Percentiles rank a stretch among this genome's conserved stretches.
phyloP scores from a whole-genome alignment of 2,113 vertebrate genomes.

The Colius striatus region DNA sequence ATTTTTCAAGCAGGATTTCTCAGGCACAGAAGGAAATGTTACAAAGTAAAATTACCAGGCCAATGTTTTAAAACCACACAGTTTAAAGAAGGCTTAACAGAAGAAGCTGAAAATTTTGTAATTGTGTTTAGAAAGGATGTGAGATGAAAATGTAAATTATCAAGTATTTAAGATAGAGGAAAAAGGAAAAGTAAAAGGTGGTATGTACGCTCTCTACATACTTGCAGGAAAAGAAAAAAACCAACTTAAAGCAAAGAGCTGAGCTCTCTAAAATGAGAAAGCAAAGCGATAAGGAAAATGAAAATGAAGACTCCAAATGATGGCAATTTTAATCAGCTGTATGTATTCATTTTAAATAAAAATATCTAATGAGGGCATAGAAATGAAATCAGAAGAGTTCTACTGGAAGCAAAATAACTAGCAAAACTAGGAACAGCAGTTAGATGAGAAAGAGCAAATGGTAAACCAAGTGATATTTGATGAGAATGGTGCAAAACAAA shows the following conservation, averaged over 20 bases:
- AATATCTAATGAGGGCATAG: neutral
- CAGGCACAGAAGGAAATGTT: neutral
- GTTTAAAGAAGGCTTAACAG: neutral
- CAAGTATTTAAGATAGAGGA: neutral
- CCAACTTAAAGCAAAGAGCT: neutral
- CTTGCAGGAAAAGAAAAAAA: neutral
- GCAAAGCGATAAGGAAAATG: neutral
- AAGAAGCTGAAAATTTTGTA: neutral
- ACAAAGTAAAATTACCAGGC: neutral
- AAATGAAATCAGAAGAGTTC: constrained; percentile 1
- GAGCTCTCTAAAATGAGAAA: neutral
- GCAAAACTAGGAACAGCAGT: neutral
- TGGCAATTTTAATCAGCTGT: neutral
- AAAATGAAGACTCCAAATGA: neutral
- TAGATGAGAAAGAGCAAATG: neutral
- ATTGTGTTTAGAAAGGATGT: neutral
- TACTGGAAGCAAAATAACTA: neutral
- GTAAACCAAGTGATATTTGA: neutral
- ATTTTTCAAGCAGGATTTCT: neutral
- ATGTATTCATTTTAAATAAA: neutral
- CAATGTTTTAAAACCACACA: neutral
- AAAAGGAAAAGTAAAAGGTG: neutral
- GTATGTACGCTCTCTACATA: neutral
- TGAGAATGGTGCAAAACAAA: neutral
- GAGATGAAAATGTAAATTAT: neutral